Conservation (phyloP, 2,113 vertebrate species). For the Tautogolabrus adspersus region DNA sequence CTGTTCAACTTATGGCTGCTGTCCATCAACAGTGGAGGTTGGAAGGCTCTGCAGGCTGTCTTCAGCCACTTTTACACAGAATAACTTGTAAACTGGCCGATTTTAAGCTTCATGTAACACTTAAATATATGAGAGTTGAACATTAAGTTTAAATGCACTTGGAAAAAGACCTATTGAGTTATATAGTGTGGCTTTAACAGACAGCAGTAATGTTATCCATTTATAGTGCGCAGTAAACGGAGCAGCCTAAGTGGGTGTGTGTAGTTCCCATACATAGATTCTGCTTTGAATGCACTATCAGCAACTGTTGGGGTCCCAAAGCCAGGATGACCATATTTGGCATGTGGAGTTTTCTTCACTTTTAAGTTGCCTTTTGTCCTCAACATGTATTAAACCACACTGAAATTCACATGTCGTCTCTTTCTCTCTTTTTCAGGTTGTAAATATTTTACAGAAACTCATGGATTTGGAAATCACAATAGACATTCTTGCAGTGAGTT, state of each 20-base stretch:
- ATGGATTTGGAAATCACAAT: constrained; percentile 87
- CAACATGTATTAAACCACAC: not conserved
- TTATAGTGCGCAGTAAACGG: constrained; percentile 80
- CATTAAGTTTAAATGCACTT: not conserved
- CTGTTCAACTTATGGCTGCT: constrained; percentile 65
- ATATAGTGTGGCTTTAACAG: constrained; percentile 19
- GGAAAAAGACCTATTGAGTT: not conserved
- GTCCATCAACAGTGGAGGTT: constrained; percentile 57
- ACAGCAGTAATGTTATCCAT: constrained; percentile 65
- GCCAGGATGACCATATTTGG: constrained; percentile 72
- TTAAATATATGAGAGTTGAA: not conserved
- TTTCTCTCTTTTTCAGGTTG: constrained; percentile 80
- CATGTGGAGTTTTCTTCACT: not conserved
- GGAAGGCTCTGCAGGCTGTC: not conserved
- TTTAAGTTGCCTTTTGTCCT: not conserved
- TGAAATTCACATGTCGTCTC: not conserved
- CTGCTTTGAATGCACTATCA: constrained; percentile 77
- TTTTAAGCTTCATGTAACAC: not conserved
- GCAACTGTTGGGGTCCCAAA: constrained; percentile 74
- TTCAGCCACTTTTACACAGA: not conserved
- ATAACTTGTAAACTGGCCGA: not conserved
- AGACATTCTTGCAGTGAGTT: constrained; percentile 88
- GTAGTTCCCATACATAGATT: constrained; percentile 74
- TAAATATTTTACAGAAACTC: constrained; percentile 85
- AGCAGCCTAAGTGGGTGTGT: constrained; percentile 60